Base-by-base conservation (phyloP, 37 sponge, comb jelly and placozoan genomes). In the Amphimedon queenslandica region DNA sequence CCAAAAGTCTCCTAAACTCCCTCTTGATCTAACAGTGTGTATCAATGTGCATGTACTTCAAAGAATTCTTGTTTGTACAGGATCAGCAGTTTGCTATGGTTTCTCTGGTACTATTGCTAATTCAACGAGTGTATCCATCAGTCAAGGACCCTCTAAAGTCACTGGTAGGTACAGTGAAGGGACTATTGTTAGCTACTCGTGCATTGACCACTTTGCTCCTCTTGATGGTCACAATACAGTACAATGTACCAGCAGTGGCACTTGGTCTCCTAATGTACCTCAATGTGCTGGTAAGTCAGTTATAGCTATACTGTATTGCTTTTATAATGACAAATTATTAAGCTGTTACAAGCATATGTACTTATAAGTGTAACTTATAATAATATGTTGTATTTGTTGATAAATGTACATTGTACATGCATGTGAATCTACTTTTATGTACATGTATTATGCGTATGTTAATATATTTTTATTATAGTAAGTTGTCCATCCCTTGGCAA, bases 201-300 rank as follows among this genome's bases (percentile, higher is more conserved):
- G 82, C 23, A 1, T 34, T 27, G 27, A 21, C 0, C 69, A 69
- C 1, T 82, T 57, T 32, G 42, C n/a, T 2, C 63, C 75, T 10
- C 13, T 56, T 8, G n/a, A 40, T 0, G 37, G 63, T 4, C 35
- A n/a, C 2, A 33, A 25, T 55, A 6, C 38, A 4, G 67, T 58
- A 41, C 71, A 63, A 29, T 80, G 81, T 35, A 37, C 2, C 18
- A 0, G 25, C 38, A 4, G 5, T 47, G 81, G 81, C 23, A 31
- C 29, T 3, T 80, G 81, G 81, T 0, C 32, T 13, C 81, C 73
- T 21, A 27, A 37, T 29, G 35, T 36, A 25, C 81, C 81, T 1
- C 41, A 23, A 20, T 80, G 81, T 73, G 38, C 21, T 4, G 58
- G 81, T 80, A 71, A n/a, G 80, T 78, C 2, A 31, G 32, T 57